Percentiles rank a stretch among this genome's conserved stretches.
phyloP scores from a whole-genome alignment of 2,797 vertebrate genomes.

The Anguilla megastoma region DNA sequence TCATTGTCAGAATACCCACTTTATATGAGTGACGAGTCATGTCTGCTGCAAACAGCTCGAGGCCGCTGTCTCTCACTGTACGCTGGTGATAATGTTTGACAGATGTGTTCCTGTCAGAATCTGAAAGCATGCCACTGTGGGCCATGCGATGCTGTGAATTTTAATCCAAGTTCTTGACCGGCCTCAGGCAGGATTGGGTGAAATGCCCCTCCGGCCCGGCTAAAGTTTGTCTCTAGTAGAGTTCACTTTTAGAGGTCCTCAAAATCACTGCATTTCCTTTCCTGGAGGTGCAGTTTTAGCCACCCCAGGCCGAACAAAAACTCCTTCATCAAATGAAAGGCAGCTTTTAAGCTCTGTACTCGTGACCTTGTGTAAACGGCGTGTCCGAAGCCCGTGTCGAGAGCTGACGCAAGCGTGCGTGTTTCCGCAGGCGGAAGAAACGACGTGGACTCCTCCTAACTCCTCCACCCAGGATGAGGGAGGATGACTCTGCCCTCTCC shows the following conservation, averaged over 20 bases:
- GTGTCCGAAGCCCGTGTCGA: neutral
- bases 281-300: neutral
- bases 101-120: neutral
- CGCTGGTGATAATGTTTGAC: neutral
- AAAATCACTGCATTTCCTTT: neutral
- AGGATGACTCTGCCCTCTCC: neutral
- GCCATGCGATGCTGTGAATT: neutral
- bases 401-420: conserved; percentile 8
- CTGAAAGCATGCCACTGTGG: neutral
- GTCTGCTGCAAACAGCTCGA: neutral
- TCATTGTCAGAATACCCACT: neutral
- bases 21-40: neutral
- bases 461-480: neutral
- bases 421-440: conserved; percentile 15
- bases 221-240: neutral
- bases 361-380: neutral
- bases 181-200: neutral
- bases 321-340: neutral
- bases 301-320: neutral
- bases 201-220: neutral
- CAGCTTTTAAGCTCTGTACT: neutral
- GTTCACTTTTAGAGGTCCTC: neutral
- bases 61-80: neutral
- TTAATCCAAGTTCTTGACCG: neutral
- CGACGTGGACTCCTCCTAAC: conserved; percentile 24